Evolutionary conservation across 2,797 vertebrate species (phyloP).

Genomic region (Kryptolebias ocellatus): DNA sequence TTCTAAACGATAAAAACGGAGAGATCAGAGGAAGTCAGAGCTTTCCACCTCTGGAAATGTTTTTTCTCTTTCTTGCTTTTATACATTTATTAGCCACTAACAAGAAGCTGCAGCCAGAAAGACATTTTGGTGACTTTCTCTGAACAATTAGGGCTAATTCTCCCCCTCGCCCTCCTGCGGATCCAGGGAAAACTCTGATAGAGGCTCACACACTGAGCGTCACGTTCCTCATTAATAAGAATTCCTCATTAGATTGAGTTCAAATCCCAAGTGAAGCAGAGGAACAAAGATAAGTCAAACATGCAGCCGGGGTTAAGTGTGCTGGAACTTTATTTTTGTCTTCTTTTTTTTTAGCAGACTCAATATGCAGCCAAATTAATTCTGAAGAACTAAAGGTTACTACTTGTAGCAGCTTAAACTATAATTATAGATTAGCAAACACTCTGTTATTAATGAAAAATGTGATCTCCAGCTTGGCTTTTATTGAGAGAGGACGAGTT

Average conservation of each 20-base stretch:
- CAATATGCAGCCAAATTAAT: conserved; percentile 34
- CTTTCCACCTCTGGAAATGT: neutral
- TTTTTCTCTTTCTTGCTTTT: neutral
- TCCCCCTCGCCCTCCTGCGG: neutral
- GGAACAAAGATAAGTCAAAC: conserved; percentile 39
- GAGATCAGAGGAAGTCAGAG: neutral
- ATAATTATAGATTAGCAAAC: conserved; percentile 11
- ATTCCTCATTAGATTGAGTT: conserved; percentile 60
- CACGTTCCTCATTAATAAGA: conserved; percentile 60
- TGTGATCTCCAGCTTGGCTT: conserved; percentile 4
- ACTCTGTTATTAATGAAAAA: conserved; percentile 21
- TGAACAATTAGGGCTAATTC: conserved; percentile 1
- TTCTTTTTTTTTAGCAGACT: conserved; percentile 1
- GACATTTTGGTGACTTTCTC: conserved; percentile 4
- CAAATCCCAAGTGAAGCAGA: conserved; percentile 50
- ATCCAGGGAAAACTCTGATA: conserved; percentile 19
- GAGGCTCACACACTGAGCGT: conserved; percentile 17
- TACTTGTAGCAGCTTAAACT: conserved; percentile 20
- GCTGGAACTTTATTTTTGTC: neutral
- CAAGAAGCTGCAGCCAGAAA: neutral
- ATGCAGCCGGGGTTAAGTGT: conserved; percentile 52
- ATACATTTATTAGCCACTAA: neutral
- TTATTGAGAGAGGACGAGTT: neutral
- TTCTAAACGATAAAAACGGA: neutral
- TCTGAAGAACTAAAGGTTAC: conserved; percentile 22